Percentiles rank a stretch among this genome's conserved stretches.
phyloP scores from a whole-genome alignment of 1,140 invertebrate species.

The Tetramorium simillimum region DNA sequence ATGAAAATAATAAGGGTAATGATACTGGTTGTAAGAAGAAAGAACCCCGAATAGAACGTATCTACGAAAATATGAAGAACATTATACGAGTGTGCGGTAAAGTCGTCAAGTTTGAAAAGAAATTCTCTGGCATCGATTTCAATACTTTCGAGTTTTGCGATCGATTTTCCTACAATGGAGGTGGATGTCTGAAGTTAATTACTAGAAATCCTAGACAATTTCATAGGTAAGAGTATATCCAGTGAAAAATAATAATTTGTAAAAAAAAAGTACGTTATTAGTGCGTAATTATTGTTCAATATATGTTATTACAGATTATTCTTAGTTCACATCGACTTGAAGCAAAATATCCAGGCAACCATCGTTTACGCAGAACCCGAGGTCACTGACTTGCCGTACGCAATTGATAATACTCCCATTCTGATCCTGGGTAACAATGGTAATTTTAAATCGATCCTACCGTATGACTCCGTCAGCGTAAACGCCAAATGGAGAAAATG shows the following conservation, averaged over 20 bases:
- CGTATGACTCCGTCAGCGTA: constrained; percentile 68
- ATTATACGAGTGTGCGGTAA: constrained; percentile 75
- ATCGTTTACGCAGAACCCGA: constrained; percentile 73
- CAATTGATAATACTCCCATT: constrained; percentile 63
- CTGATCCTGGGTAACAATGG: constrained; percentile 77
- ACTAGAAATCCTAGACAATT: constrained; percentile 73
- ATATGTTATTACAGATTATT: constrained; percentile 76
- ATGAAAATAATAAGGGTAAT: neutral
- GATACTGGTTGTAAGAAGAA: neutral
- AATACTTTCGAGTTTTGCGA: constrained; percentile 79
- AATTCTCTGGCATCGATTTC: constrained; percentile 53
- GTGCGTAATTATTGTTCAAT: too few species aligned
- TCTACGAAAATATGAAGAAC: constrained; percentile 78
- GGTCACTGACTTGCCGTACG: neutral
- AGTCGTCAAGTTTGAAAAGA: constrained; percentile 72
- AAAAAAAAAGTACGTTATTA: neutral
- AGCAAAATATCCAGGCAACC: constrained; percentile 75
- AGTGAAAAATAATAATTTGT: neutral
- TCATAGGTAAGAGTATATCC: constrained; percentile 77
- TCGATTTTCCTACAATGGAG: constrained; percentile 80
- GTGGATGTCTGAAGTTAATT: constrained; percentile 81
- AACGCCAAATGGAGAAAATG: constrained; percentile 78
- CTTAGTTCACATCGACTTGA: constrained; percentile 76
- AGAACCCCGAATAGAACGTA: constrained; percentile 61
- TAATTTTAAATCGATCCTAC: constrained; percentile 68